Conservation (phyloP, 2,888 invertebrate species). For the Orthosia cruda region DNA sequence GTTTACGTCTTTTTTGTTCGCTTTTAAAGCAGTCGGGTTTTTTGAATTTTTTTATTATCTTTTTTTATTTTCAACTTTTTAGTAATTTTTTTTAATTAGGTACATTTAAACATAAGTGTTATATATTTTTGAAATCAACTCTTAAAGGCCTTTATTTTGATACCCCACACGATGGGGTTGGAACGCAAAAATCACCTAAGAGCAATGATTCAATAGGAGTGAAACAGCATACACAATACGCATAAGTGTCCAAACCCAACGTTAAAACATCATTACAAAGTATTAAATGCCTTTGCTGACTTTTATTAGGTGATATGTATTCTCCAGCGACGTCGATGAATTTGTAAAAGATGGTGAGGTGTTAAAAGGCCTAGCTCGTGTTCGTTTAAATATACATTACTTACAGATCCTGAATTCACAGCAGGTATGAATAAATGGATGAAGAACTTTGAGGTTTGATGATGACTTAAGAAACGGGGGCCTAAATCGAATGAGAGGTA, state of each 20-base stretch:
- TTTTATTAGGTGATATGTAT: conserved; percentile 53
- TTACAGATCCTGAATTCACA: conserved; percentile 25
- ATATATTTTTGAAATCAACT: too few relatives aligned
- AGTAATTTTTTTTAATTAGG: too few relatives aligned
- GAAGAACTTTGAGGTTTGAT: neutral
- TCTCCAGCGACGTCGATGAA: conserved; percentile 6
- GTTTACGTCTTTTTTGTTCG: too few relatives aligned
- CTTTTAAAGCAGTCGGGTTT: too few relatives aligned
- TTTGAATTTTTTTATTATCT: too few relatives aligned
- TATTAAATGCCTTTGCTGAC: conserved; percentile 13
- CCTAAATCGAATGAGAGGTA: neutral
- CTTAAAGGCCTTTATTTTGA: too few relatives aligned
- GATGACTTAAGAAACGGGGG: too few relatives aligned
- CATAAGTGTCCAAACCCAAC: conserved; percentile 1
- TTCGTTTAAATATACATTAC: conserved; percentile 40
- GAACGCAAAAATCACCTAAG: neutral
- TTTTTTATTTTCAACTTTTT: too few relatives aligned
- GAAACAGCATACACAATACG: neutral
- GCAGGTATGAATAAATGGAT: neutral
- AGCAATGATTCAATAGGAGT: conserved; percentile 11
- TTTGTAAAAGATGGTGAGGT: conserved; percentile 13
- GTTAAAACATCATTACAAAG: neutral
- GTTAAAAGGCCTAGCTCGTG: conserved; percentile 14
- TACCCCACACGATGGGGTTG: neutral
- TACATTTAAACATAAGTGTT: too few relatives aligned